Base-by-base conservation (phyloP, 2,888 invertebrate species). In the Cybosia mesomella region DNA sequence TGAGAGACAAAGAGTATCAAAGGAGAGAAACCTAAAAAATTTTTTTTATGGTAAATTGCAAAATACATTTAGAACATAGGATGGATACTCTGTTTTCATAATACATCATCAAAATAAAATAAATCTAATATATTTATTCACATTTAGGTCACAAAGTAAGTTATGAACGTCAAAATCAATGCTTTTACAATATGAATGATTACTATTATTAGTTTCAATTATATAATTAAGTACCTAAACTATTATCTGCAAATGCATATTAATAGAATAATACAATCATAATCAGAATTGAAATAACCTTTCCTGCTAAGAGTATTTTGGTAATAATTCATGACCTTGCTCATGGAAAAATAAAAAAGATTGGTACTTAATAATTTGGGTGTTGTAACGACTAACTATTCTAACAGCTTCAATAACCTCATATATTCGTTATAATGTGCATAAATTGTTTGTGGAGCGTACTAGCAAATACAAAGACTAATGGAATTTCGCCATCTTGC, bases 261-360 rank as follows among this genome's bases (percentile, higher is more conserved):
- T n/a, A 49, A 49, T 49, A 49, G 49, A 49, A 28, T 60, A 55
- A 54, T 54, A 28, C 28, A 55, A 66, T 18, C 39, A n/a, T 59
- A 59, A 66, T 66, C 59, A 59, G 36, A 66, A 39, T 60, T 55
- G 34, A 66, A 66, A 66, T 57, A 57, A 57, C 57, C 55, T 49
- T 57, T 49, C 32, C 24, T 24, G 36, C 28, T 60, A 11, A 10
- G 55, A 61, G 39, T 15, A 39, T 57, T 58, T 57, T 22, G 61
- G 39, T 43, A 3, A 43, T n/a, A 36, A 8, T 2, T 58, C 34
- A 8, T 39, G 43, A 61, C 43, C 66, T 58, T 55, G 54, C 39
- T 36, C 68, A 74, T 76, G 71, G 72, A 67, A 67, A 69, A 58
- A 58, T 32, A 32, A 53, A 22, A 39, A 55, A 55, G 65, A 78